phyloP scores from a whole-genome alignment of 2,113 vertebrate species.

The Periophthalmodon schlosseri region DNA sequence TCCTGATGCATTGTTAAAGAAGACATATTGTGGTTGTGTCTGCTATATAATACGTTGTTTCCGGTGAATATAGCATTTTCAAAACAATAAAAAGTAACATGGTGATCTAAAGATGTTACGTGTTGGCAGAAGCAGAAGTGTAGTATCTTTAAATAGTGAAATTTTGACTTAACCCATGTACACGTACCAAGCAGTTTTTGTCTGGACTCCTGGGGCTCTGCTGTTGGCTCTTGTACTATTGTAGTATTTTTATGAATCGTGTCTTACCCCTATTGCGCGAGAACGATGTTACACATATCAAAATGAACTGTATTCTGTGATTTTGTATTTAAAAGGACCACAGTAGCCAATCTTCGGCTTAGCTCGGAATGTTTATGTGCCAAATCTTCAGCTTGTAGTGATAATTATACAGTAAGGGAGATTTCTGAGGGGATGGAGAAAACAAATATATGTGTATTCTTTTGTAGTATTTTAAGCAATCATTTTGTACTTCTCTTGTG shows the following conservation, averaged over 20 bases:
- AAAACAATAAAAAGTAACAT: no score
- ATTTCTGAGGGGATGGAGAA: slow-evolving; percentile 15
- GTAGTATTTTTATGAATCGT: slow-evolving; percentile 50
- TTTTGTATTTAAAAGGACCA: slow-evolving; percentile 49
- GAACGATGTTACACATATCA: slow-evolving; percentile 57
- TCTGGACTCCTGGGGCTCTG: not conserved
- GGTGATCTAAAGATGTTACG: no score
- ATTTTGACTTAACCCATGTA: not conserved
- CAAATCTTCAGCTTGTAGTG: slow-evolving; percentile 27
- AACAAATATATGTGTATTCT: slow-evolving; percentile 18
- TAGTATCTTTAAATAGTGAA: not conserved
- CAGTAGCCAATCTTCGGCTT: slow-evolving; percentile 44
- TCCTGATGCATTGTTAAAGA: no score
- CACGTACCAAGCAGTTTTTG: not conserved
- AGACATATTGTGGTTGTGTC: no score
- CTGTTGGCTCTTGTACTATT: slow-evolving; percentile 20
- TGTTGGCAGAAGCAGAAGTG: no score
- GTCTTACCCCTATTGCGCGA: slow-evolving; percentile 24
- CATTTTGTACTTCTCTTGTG: slow-evolving; percentile 17
- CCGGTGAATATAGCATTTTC: no score
- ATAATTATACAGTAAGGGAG: slow-evolving; percentile 21
- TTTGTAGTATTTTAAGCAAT: slow-evolving; percentile 6
- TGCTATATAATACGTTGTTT: no score
- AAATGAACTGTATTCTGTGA: slow-evolving; percentile 46
- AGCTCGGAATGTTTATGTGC: slow-evolving; percentile 36